phyloP scores from a whole-genome alignment of 2,888 invertebrate genomes.

The Chesias legatella region DNA sequence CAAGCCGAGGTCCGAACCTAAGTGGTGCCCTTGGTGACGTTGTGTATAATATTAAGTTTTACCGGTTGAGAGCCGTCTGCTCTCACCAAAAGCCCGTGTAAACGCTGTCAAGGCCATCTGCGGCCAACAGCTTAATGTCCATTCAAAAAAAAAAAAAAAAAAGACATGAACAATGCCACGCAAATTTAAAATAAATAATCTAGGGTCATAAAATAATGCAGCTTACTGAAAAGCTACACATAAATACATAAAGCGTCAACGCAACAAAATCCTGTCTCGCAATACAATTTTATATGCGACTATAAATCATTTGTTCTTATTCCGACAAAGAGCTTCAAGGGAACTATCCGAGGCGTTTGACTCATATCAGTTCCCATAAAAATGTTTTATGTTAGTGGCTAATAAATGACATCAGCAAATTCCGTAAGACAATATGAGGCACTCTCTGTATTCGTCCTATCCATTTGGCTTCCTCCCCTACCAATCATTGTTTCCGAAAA shows the following conservation, averaged over 20 bases:
- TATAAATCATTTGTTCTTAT: conserved; percentile 71
- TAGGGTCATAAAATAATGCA: too few relatives aligned
- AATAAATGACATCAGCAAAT: conserved; percentile 81
- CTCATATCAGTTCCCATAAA: conserved; percentile 76
- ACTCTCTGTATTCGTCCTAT: conserved; percentile 69
- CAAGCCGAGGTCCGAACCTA: too few relatives aligned
- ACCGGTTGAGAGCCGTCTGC: too few relatives aligned
- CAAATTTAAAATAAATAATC: too few relatives aligned
- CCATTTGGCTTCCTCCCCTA: conserved; percentile 64
- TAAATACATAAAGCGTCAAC: conserved; percentile 29
- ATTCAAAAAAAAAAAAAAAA: too few relatives aligned
- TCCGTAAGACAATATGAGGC: conserved; percentile 77
- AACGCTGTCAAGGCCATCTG: too few relatives aligned
- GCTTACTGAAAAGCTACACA: conserved; percentile 27
- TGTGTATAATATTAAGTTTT: too few relatives aligned
- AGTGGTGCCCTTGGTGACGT: too few relatives aligned
- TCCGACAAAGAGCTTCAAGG: conserved; percentile 54
- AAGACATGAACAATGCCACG: too few relatives aligned
- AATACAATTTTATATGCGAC: conserved; percentile 68
- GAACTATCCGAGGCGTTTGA: conserved; percentile 54
- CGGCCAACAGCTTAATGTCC: too few relatives aligned
- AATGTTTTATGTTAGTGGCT: conserved; percentile 80
- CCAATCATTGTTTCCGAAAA: conserved; percentile 66
- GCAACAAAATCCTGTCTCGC: conserved; percentile 42
- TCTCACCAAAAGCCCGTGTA: too few relatives aligned